Percentiles rank a stretch among this genome's conserved stretches.
Evolutionary conservation across 2,888 invertebrate species (phyloP).

Genomic region (Spilarctia lutea): DNA sequence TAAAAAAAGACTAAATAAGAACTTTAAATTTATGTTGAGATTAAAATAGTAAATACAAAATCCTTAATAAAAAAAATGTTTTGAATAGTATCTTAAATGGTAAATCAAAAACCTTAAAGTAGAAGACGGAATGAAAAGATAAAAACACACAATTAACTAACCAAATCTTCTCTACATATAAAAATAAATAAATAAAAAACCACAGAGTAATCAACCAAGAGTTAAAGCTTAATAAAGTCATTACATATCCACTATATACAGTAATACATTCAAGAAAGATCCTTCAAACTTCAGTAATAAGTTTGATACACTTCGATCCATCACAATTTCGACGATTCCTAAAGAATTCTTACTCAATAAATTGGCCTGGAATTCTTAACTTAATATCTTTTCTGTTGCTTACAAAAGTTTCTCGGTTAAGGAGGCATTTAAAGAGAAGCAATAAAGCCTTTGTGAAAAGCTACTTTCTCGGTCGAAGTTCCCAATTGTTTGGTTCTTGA

Average conservation of each 20-base stretch:
- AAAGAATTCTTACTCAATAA: conserved; percentile 39
- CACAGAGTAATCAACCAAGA: neutral
- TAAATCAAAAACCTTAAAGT: neutral
- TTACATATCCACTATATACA: conserved; percentile 3
- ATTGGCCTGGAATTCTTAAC: conserved; percentile 25
- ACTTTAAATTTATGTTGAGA: too few relatives aligned
- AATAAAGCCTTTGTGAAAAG: conserved; percentile 43
- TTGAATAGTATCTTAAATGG: neutral
- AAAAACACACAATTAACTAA: neutral
- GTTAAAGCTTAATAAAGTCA: neutral
- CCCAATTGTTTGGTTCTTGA: conserved; percentile 26
- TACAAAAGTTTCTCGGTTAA: conserved; percentile 38
- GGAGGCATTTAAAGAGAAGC: conserved; percentile 29
- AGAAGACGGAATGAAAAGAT: neutral
- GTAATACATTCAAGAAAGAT: conserved; percentile 1
- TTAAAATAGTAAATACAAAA: too few relatives aligned
- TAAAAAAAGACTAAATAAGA: too few relatives aligned
- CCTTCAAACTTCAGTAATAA: conserved; percentile 37
- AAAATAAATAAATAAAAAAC: neutral
- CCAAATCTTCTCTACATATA: neutral
- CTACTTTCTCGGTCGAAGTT: conserved; percentile 35
- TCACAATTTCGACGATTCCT: conserved; percentile 31
- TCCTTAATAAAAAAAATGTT: too few relatives aligned
- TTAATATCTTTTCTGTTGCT: conserved; percentile 28
- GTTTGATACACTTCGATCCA: conserved; percentile 39